A percentile compares a stretch with the other conserved stretches of the same genome.
These are phyloP conservation scores for Esox niger DNA, from an alignment of 2,113 vertebrate species.

Conservation along the genomic window DNA sequence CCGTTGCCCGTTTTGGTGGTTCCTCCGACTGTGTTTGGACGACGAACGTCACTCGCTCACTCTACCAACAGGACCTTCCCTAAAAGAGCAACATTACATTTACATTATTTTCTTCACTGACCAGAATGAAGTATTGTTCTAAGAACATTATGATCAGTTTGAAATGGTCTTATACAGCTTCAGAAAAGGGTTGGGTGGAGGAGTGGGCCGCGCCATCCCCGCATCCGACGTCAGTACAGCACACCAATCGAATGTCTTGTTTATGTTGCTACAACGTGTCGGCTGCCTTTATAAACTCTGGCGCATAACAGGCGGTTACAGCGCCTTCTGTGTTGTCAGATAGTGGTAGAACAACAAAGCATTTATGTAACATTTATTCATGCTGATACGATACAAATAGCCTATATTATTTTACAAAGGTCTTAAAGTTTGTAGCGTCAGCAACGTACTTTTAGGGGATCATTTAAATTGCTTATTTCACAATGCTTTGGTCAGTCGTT, in stretches of 20 bases:
- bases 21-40: too few species aligned
- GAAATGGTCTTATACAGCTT: neutral
- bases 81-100: too few species aligned
- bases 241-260: conserved; percentile 60
- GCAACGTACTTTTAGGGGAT: too few species aligned
- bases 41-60: too few species aligned
- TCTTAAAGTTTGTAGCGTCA: neutral
- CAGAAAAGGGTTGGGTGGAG: neutral
- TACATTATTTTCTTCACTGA: too few species aligned
- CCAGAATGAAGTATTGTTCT: too few species aligned
- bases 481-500: conserved; percentile 27
- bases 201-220: neutral
- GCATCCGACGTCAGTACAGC: conserved; percentile 37
- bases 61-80: too few species aligned
- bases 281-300: conserved; percentile 50
- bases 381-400: too few species aligned
- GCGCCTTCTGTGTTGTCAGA: neutral
- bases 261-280: conserved; percentile 39
- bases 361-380: neutral
- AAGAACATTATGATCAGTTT: too few species aligned
- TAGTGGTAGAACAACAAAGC: neutral
- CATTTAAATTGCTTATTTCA: neutral
- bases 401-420: neutral
- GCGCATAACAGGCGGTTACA: too few species aligned
- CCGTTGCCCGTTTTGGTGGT: too few species aligned